A percentile compares a stretch with the other conserved stretches of the same genome.
Conservation (phyloP, 2,113 vertebrate genomes). For the Regulus satrapa region DNA sequence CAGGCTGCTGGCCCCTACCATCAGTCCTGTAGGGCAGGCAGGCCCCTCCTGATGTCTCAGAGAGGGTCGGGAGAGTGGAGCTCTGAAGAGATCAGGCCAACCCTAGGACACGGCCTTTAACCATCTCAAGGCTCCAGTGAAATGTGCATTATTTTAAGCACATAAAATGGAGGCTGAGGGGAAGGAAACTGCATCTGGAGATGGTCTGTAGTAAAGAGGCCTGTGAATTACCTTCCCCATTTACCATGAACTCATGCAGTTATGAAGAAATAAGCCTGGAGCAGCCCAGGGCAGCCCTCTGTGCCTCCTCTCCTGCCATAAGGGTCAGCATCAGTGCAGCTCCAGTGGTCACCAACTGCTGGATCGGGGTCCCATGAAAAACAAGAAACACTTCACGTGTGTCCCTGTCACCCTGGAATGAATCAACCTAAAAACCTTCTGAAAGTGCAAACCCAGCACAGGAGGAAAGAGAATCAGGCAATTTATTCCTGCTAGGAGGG, state of each 20-base stretch:
- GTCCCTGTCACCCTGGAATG: background rate
- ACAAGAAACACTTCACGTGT: background rate
- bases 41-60: background rate
- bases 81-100: background rate
- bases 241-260: background rate
- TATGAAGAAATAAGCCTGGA: background rate
- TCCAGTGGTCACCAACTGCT: fast-evolving
- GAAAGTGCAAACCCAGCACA: background rate
- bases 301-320: fast-evolving
- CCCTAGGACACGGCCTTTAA: background rate
- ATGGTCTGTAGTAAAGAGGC: background rate
- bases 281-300: background rate
- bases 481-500: background rate
- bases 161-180: background rate
- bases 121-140: background rate
- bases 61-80: background rate
- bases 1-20: background rate
- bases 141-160: fast-evolving
- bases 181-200: background rate
- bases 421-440: background rate
- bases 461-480: fast-evolving
- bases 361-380: background rate
- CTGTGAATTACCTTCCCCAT: background rate
- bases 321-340: background rate
- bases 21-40: background rate